Percentiles rank a stretch among this genome's conserved stretches.
Evolutionary conservation across 2,888 invertebrate genomes (phyloP).

Genomic region (Ophion costatus): DNA sequence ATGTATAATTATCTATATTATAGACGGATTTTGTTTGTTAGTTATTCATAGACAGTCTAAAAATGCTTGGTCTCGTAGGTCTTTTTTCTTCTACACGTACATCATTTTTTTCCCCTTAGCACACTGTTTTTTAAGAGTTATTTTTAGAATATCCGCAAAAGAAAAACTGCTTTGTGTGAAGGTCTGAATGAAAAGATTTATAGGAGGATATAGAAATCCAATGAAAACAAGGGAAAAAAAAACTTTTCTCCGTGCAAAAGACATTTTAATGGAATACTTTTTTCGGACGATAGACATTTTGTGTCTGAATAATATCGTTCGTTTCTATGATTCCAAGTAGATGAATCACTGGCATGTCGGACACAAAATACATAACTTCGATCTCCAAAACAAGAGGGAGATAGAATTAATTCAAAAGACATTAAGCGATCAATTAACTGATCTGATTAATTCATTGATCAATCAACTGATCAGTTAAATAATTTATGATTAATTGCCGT

Average conservation of each 20-base stretch:
- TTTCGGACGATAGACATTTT: too few relatives aligned
- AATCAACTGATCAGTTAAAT: too few relatives aligned
- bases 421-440: not conserved
- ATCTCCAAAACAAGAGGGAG: too few relatives aligned
- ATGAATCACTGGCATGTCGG: too few relatives aligned
- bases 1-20: conserved; percentile 30
- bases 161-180: not conserved
- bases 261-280: too few relatives aligned
- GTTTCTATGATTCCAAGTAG: too few relatives aligned
- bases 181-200: conserved; percentile 4
- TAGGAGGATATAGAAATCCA: conserved; percentile 1
- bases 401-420: too few relatives aligned
- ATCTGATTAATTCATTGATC: not conserved
- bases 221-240: not conserved
- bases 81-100: not conserved
- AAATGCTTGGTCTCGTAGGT: conserved; percentile 54
- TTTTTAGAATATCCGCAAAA: not conserved
- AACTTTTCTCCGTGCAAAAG: not conserved
- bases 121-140: not conserved
- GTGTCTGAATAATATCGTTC: too few relatives aligned
- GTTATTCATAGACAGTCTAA: conserved; percentile 59
- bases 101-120: not conserved
- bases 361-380: too few relatives aligned
- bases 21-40: conserved; percentile 54
- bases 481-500: too few relatives aligned